Conservation (phyloP, 2,113 vertebrate species). For the Lamprotornis superbus region DNA sequence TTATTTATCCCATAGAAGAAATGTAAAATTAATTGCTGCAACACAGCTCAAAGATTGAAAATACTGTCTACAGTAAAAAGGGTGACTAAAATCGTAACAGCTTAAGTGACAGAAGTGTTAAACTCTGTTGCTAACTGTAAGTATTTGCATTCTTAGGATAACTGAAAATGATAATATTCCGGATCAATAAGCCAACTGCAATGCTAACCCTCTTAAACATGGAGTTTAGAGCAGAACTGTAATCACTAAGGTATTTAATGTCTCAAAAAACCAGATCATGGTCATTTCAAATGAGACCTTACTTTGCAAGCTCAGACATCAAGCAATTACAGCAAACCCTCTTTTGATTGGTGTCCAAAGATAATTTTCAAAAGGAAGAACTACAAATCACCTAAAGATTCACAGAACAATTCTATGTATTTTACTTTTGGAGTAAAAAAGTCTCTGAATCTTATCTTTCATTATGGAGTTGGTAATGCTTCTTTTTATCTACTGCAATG, state of each 20-base stretch:
- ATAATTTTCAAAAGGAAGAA: not conserved
- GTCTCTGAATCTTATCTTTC: not conserved
- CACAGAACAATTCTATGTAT: not conserved
- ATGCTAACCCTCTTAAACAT: not conserved
- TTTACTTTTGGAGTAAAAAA: not conserved
- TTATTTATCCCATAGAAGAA: not conserved
- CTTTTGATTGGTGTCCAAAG: not conserved
- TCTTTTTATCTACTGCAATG: not conserved
- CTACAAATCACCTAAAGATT: not conserved
- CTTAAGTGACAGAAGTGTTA: not conserved
- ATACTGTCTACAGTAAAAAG: not conserved
- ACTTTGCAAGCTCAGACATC: not conserved
- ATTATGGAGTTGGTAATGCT: not conserved
- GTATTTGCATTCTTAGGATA: not conserved
- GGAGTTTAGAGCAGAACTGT: not conserved
- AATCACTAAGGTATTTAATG: not conserved
- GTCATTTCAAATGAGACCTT: not conserved
- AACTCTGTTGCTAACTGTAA: not conserved
- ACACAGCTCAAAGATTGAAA: not conserved
- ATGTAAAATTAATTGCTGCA: not conserved
- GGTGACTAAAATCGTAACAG: not conserved
- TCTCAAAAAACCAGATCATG: not conserved
- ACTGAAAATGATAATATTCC: not conserved
- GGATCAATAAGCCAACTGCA: not conserved
- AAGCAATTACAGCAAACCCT: not conserved